Evolutionary conservation across 2,888 invertebrate genomes (phyloP).

Genomic region (Doris montereyensis): DNA sequence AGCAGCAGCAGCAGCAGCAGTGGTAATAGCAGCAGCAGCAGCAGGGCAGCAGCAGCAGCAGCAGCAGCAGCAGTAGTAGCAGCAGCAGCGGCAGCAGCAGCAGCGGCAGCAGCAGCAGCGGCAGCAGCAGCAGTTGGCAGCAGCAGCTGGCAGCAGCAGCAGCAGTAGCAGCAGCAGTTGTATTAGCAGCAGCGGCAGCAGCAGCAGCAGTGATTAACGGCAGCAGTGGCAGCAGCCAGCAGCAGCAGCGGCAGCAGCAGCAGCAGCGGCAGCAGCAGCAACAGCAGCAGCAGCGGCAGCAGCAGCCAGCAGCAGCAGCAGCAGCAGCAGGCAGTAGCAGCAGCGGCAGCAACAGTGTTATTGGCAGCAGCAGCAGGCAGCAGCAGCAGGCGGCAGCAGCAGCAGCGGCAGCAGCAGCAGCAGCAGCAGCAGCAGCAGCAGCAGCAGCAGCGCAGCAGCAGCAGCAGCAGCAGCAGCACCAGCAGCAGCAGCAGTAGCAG

Average conservation of each 20-base stretch:
- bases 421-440: background rate
- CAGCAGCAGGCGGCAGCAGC: no score
- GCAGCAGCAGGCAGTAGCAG: no score
- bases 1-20: background rate
- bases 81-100: background rate
- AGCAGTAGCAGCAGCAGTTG: background rate
- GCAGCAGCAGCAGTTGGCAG: background rate
- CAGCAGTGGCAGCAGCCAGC: no score
- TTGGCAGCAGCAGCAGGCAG: no score
- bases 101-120: background rate
- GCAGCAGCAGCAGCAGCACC: background rate
- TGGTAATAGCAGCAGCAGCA: background rate
- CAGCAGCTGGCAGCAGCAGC: background rate
- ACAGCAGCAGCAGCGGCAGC: background rate
- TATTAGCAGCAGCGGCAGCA: no score
- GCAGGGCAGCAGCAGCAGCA: background rate
- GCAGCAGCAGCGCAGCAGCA: no score
- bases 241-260: background rate
- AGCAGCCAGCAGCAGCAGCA: background rate
- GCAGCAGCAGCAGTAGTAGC: background rate
- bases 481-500: background rate
- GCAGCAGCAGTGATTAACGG: no score
- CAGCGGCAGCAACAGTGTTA: background rate
- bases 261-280: background rate
- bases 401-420: background rate